Conservation (phyloP, 1,140 invertebrate genomes). For the Zaprionus gabonicus region DNA sequence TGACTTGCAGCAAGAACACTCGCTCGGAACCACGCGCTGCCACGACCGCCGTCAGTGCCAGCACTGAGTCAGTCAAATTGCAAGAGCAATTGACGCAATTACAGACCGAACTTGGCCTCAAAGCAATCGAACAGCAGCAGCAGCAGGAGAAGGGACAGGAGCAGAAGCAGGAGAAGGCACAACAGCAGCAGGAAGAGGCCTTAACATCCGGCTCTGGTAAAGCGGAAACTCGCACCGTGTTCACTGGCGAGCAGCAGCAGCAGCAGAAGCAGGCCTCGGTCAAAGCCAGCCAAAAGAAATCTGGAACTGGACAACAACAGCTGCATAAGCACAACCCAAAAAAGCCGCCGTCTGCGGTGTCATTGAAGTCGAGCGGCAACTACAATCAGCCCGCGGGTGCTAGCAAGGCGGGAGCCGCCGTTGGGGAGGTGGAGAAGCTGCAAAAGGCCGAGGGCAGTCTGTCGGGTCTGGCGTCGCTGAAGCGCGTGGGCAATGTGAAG, state of each 20-base stretch:
- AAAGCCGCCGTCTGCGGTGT: conserved; percentile 52
- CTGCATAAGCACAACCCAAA: conserved; percentile 65
- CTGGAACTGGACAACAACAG: conserved; percentile 48
- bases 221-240: conserved; percentile 77
- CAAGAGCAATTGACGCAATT: conserved; percentile 79
- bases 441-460: conserved; percentile 90
- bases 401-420: conserved; percentile 58
- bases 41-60: conserved; percentile 30
- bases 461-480: conserved; percentile 90
- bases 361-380: conserved; percentile 65
- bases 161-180: conserved; percentile 1
- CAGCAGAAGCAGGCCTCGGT: conserved; percentile 22
- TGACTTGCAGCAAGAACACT: conserved; percentile 77
- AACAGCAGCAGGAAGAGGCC: conserved; percentile 32
- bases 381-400: conserved; percentile 73
- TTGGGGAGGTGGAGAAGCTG: conserved; percentile 71
- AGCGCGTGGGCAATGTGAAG: conserved; percentile 90
- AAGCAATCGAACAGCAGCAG: conserved; percentile 67
- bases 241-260: conserved; percentile 40
- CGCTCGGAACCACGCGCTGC: conserved; percentile 73
- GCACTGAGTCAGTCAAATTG: conserved; percentile 62
- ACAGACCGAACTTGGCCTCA: conserved; percentile 73
- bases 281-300: conserved; percentile 77
- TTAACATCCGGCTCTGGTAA: conserved; percentile 44
- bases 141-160: conserved; percentile 38